phyloP scores from a whole-genome alignment of 2,888 invertebrate species.

The Aleiodes testaceus region DNA sequence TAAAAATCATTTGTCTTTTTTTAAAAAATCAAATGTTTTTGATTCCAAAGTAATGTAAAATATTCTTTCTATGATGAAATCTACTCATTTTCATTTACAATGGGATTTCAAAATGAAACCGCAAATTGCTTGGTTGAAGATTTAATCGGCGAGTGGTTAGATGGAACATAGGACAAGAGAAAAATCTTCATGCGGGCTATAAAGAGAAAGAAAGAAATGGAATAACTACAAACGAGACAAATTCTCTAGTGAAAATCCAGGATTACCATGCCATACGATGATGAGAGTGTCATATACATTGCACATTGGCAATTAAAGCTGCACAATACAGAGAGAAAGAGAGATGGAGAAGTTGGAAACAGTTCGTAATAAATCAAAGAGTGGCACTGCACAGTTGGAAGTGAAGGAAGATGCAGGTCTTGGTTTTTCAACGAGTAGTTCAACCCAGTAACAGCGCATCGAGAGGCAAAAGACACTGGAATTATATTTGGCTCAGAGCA shows the following conservation, averaged over 20 bases:
- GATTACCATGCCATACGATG: slow-evolving; percentile 31
- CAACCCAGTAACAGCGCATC: slow-evolving; percentile 31
- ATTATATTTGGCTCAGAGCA: slow-evolving; percentile 70
- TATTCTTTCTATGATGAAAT: too few species aligned
- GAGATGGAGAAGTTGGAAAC: slow-evolving; percentile 14
- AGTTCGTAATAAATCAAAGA: slow-evolving; percentile 30
- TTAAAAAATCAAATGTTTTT: too few species aligned
- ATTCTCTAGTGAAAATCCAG: slow-evolving; percentile 30
- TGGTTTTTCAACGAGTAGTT: slow-evolving; percentile 5
- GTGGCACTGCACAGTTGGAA: slow-evolving; percentile 24
- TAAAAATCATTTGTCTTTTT: too few species aligned
- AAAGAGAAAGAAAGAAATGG: background rate
- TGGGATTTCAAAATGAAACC: slow-evolving; percentile 22
- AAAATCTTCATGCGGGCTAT: slow-evolving; percentile 1
- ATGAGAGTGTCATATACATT: slow-evolving; percentile 27
- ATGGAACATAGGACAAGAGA: background rate
- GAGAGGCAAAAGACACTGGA: slow-evolving; percentile 49
- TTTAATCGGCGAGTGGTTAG: background rate
- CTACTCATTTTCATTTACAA: background rate
- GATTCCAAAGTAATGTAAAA: too few species aligned
- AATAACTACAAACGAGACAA: background rate
- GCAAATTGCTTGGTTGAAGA: slow-evolving; percentile 6
- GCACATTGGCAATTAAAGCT: slow-evolving; percentile 36
- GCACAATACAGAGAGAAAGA: slow-evolving; percentile 7
- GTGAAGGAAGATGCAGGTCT: slow-evolving; percentile 23